Evolutionary conservation across 2,888 invertebrate species (phyloP), one percentile per base, ranked within the genome.

Genomic region (Brachypterus glaber): DNA sequence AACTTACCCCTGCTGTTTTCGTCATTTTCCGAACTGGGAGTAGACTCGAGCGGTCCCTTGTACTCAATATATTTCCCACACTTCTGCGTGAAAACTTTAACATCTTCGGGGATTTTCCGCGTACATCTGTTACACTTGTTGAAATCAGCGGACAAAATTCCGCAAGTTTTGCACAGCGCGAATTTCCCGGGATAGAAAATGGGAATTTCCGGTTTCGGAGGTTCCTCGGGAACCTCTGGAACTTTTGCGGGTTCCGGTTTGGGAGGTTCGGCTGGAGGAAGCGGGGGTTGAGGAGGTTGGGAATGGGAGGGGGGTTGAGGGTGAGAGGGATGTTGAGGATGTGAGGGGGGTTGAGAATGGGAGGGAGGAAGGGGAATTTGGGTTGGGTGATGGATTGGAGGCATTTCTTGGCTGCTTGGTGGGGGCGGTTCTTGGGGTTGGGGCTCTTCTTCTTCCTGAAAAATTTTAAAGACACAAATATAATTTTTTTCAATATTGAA

Each of bases 141-240:
- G 60, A 88, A 85, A 62, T 88, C 82, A 51, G 74, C 72, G 35
- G 87, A 86, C 30, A 79, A 73, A 56, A 81, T 79, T 12, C 90
- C 90, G 62, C 91, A 91, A 47, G 74, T 72, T 45, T 76, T 75
- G 63, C 91, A 91, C 2, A 90, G 73, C 4, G 86, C 86, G 47
- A 82, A 66, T 69, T 76, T 79, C 34, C 86, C 86, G 24, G 78
- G 76, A 17, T 82, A 71, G 45, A 70, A 72, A 49, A 77, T 76
- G 3, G 81, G 76, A 12, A 38, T 35, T 35, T 60, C 47, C 51
- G 67, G 59, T 43, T 62, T 55, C 17, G 73, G 71, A 2, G 73
- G 72, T 41, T 77, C 75, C 2, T 77, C 73, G 30, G 69, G 47
- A 2, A 77, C 73, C 30, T 69, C 47, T 3, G 55, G 46, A 2